Evolutionary conservation across 2,888 invertebrate genomes (phyloP), one percentile per base, ranked within the genome.

Genomic region (Sesia bembeciformis): DNA sequence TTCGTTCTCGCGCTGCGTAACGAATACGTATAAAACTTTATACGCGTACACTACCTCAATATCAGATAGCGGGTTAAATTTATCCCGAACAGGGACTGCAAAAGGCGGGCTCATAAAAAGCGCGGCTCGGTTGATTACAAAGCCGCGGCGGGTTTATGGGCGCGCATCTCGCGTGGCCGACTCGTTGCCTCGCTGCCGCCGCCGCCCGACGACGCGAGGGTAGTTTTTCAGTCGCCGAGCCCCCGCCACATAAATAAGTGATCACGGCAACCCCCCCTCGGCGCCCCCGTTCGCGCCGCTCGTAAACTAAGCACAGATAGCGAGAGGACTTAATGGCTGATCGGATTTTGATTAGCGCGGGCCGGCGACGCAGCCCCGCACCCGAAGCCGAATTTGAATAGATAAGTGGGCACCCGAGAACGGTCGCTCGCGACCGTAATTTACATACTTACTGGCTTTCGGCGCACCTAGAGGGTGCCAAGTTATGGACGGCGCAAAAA

Each of bases 341-440:
- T 89, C 88, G 88, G 88, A 86, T 88, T 89, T 88, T 88, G 88
- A 89, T 88, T 87, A 89, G 86, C 89, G 84, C 75, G 79, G 88
- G 81, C 85, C 85, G 81, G 84, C 84, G 84, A 84, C 81, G 84
- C 84, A 78, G 74, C 79, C 77, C 80, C 78, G 78, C 81, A 76
- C 77, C 78, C 78, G 72, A 68, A 78, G 79, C 81, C 81, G 81
- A 89, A 89, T 89, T 90, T 89, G 88, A 90, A 90, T 90, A 90
- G 89, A 90, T 90, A 89, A 89, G 88, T 85, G 85, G 83, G 83
- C 81, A 81, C 78, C 81, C 78, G 84, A 83, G 84, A 82, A 81
- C 84, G 82, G 81, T 71, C 80, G 82, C 76, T 78, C 84, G 87
- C 84, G 85, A 84, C 84, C 86, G 87, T 88, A 84, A 90, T 90